phyloP scores from a whole-genome alignment of 2,797 vertebrate genomes.

The Anas georgica region DNA sequence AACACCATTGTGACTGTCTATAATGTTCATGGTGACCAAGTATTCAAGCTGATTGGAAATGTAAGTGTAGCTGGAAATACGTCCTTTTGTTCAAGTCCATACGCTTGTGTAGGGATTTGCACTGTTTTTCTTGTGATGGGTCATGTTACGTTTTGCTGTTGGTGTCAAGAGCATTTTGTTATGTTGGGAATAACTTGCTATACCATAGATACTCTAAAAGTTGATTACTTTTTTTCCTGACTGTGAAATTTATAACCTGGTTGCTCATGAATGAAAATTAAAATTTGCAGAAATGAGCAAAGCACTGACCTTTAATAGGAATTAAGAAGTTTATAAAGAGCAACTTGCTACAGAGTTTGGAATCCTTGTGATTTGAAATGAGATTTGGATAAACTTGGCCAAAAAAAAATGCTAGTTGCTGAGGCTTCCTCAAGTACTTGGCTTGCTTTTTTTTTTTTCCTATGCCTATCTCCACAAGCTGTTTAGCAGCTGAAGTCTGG shows the following conservation, averaged over 20 bases:
- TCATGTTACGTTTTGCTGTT: not conserved
- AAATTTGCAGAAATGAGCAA: not conserved
- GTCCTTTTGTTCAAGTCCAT: not conserved
- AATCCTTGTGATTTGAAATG: not conserved
- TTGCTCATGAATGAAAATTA: not conserved
- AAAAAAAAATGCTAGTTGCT: not conserved
- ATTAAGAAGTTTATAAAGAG: not conserved
- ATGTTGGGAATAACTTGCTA: not conserved
- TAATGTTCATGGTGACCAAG: conserved; percentile 94
- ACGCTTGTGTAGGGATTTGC: not conserved
- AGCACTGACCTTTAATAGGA: not conserved
- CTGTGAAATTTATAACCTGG: not conserved
- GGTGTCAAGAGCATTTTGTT: not conserved
- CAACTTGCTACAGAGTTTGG: not conserved
- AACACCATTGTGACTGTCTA: conserved; percentile 96
- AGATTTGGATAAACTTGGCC: not conserved
- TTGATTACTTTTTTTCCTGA: not conserved
- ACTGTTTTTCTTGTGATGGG: not conserved
- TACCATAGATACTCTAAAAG: not conserved
- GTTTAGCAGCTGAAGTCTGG: not conserved
- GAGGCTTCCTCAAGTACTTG: not conserved
- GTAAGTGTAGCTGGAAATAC: conserved; percentile 78
- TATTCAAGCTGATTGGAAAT: conserved; percentile 98
- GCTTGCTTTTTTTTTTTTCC: not conserved
- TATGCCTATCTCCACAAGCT: accelerated